Base-by-base conservation (phyloP, 2,888 invertebrate species). In the Apoda limacodes region DNA sequence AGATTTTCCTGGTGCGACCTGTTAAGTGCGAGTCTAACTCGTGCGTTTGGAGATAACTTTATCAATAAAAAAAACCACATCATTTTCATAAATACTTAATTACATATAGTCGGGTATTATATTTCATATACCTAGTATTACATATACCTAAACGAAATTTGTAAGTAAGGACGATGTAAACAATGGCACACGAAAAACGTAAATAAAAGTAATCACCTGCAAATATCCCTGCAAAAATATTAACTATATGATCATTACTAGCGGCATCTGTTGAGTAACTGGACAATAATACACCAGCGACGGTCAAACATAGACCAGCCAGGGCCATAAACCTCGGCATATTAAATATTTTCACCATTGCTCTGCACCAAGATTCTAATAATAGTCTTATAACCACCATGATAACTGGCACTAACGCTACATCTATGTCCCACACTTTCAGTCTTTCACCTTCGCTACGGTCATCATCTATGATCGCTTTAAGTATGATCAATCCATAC, bases 391-490 rank as follows among this genome's bases (percentile, higher is more conserved):
- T 83, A 6, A 85, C 83, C 17, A 81, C 64, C 55, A 84, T 82
- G 40, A 87, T 68, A 40, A 88, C 72, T 1, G 88, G 86, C 28
- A 85, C 83, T 32, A 85, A 55, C 2, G 84, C 75, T 30, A 87
- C 67, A 37, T 83, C 78, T 33, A 83, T 75, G 25, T 83, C 84
- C 85, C 86, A 87, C 48, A 87, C 62, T 34, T 55, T 67, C 45
- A 75, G 48, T 32, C 52, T 44, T 33, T 61, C 70, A 9, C 60
- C 58, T 30, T 63, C 57, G n/a, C 69, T 75, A 34, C 70, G 69
- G 9, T 70, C 78, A 39, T 82, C 81, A 34, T 71, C 69, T 22
- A 81, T 55, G 25, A 82, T 69, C 5, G 75, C 66, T 46, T 82
- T 83, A 27, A 84, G 50, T 38, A 85, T 68, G 24, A 85, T 65